Conservation (phyloP, 2,888 invertebrate species). For the Cantharis flavilabris region DNA sequence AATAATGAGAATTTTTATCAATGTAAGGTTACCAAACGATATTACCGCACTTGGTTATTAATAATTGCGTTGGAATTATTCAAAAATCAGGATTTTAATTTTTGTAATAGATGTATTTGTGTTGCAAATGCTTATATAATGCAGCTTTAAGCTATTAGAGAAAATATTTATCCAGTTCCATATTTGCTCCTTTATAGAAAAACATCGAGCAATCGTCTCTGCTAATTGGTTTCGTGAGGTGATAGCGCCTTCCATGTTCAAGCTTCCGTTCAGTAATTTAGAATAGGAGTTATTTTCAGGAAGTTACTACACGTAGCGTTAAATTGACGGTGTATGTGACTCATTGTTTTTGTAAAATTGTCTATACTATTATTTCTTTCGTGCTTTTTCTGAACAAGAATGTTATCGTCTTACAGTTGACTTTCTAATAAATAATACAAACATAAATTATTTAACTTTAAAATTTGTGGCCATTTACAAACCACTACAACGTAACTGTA, state of each 20-base stretch:
- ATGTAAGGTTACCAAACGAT: background rate
- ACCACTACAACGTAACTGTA: background rate
- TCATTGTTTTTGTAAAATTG: constrained; percentile 2
- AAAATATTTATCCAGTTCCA: background rate
- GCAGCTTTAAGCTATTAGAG: background rate
- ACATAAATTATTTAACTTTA: background rate
- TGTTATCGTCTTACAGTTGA: background rate
- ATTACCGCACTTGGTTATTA: background rate
- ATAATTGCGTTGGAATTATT: background rate
- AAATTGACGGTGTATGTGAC: constrained; percentile 2
- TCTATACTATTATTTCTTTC: background rate
- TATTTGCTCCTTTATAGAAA: background rate
- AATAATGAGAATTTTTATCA: background rate
- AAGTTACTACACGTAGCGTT: constrained; percentile 6
- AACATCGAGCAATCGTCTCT: background rate
- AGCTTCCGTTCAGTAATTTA: constrained; percentile 7
- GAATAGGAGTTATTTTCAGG: background rate
- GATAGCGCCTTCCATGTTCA: background rate
- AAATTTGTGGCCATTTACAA: background rate
- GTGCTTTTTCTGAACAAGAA: background rate
- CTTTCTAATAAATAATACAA: background rate
- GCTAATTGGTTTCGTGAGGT: background rate
- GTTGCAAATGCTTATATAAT: background rate
- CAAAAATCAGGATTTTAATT: background rate
- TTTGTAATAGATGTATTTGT: background rate